Evolutionary conservation across 2,113 vertebrate species (phyloP).

Genomic region (Anolis carolinensis): DNA sequence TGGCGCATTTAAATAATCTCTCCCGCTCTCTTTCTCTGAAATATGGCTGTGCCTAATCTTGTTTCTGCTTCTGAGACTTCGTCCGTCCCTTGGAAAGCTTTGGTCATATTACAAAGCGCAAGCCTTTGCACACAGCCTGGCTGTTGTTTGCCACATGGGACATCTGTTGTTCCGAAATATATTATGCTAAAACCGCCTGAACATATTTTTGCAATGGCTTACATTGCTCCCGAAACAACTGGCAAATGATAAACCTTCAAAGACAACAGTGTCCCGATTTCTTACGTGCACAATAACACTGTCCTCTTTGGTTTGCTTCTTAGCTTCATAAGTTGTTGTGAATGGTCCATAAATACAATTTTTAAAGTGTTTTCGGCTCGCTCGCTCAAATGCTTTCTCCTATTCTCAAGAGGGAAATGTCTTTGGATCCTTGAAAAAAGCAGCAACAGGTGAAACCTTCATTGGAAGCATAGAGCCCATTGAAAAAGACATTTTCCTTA

Average conservation of each 20-base stretch:
- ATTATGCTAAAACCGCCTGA: conserved; percentile 51
- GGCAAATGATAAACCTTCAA: conserved; percentile 18
- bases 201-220: conserved; percentile 27
- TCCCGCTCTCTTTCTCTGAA: background rate
- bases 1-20: background rate
- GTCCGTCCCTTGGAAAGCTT: background rate
- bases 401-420: too few relatives aligned
- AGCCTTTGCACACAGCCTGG: background rate
- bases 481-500: too few relatives aligned
- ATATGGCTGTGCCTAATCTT: background rate
- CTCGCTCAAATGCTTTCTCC: too few relatives aligned
- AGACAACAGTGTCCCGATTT: background rate
- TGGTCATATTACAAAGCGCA: too few relatives aligned
- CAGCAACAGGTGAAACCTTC: too few relatives aligned
- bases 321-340: background rate
- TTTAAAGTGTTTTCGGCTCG: background rate
- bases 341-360: conserved; percentile 26
- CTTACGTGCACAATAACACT: rapidly evolving
- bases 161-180: conserved; percentile 54
- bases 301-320: background rate
- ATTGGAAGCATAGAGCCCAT: too few relatives aligned
- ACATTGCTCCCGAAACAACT: conserved; percentile 21
- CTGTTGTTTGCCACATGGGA: conserved; percentile 26
- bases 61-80: background rate
- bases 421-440: too few relatives aligned